Base-by-base conservation (phyloP, 2,797 vertebrate genomes). In the Cuniculus paca region DNA sequence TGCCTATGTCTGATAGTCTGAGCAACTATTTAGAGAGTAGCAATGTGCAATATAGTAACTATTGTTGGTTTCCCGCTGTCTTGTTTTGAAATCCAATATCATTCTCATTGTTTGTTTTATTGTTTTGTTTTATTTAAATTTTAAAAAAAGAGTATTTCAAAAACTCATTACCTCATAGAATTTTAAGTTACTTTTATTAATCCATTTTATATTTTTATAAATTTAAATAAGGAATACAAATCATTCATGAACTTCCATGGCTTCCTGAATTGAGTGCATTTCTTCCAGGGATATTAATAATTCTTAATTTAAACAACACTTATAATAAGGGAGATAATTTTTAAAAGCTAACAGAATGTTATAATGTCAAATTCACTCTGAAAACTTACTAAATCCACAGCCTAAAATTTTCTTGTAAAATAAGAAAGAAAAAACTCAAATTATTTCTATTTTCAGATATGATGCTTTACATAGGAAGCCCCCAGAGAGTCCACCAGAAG, bases 141-240 rank as follows among this genome's bases (percentile, higher is more conserved):
- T 9, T 9, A 10, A 50, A 50, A 50, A 50, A 50, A n/a, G 26
- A 90, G 68, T 31, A 60, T 87, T 48, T 13, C 6, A 93, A 74
- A 96, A 84, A 63, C 24, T 88, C 34, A 34, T 65, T 68, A 54
- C 42, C 14, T 91, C 24, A 75, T 6, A 91, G 14, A 48, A 86
- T 56, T 78, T 63, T 52, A 75, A n/a, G 54, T 58, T 81, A 56
- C 63, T 86, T 96, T 14, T 58, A 54, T 86, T 88, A 58, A 31
- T 74, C 65, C 68, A 3, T 52, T 82, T 91, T 48, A 61, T 6
- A 54, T 54, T 56, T 91, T 77, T 61, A 0, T 39, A 80, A 80
- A 81, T 61, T 92, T 86, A 86, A 90, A 78, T 77, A 54, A 78
- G 74, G 54, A 95, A 84, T 91, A 88, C 56, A 17, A 88, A 91